phyloP scores from a whole-genome alignment of 2,888 invertebrate genomes.

The Lasioglossum leucozonium region DNA sequence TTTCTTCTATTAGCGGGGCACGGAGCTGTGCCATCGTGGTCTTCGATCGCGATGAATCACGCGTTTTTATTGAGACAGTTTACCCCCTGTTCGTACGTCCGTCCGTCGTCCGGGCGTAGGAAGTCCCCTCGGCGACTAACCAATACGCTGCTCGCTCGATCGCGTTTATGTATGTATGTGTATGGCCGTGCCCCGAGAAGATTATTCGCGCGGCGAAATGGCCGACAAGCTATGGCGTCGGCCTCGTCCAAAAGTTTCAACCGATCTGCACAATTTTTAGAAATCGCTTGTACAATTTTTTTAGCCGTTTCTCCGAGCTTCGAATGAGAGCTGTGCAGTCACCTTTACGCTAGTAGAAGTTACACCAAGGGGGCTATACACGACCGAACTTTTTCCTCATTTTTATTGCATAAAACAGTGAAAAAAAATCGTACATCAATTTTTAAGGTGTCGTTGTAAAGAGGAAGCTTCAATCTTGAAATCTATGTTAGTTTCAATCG shows the following conservation, averaged over 20 bases:
- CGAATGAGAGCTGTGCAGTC: too few species aligned
- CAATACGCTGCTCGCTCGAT: not conserved
- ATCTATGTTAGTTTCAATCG: too few species aligned
- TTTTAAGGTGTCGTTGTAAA: too few species aligned
- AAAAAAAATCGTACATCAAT: too few species aligned
- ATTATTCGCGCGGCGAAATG: not conserved
- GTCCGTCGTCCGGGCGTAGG: slow-evolving; percentile 28
- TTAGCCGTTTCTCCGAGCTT: too few species aligned
- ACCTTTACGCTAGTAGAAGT: too few species aligned
- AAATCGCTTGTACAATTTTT: too few species aligned
- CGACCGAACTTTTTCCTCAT: too few species aligned
- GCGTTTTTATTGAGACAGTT: slow-evolving; percentile 42
- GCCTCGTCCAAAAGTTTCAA: not conserved
- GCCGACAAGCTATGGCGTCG: not conserved
- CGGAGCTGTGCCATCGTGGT: slow-evolving; percentile 30
- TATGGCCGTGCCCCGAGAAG: not conserved
- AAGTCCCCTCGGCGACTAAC: not conserved
- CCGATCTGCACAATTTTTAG: too few species aligned
- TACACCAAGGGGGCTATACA: too few species aligned
- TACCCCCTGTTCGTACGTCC: not conserved
- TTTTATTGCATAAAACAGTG: too few species aligned
- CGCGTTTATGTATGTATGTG: not conserved
- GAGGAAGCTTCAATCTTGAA: too few species aligned
- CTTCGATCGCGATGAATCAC: slow-evolving; percentile 54
- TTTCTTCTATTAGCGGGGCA: slow-evolving; percentile 44